These are phyloP conservation scores for Pheosia gnoma DNA, from an alignment of 2,888 invertebrate genomes.

Conservation along the genomic window DNA sequence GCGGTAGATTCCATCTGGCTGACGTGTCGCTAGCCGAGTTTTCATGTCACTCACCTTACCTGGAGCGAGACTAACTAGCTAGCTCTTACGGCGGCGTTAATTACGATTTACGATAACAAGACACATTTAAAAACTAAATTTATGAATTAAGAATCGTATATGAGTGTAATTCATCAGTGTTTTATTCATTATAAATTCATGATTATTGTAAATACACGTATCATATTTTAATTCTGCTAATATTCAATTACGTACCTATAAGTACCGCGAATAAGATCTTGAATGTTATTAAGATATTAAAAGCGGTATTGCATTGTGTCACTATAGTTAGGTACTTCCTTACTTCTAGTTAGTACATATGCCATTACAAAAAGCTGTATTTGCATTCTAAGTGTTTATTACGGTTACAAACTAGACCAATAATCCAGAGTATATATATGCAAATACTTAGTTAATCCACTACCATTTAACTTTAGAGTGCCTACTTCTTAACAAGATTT, in stretches of 20 bases:
- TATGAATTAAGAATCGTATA: background rate
- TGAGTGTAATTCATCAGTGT: no score
- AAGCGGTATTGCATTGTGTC: constrained; percentile 18
- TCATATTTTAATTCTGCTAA: no score
- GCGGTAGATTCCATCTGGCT: constrained; percentile 46
- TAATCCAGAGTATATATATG: constrained; percentile 68
- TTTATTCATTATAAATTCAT: no score
- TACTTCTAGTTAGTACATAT: constrained; percentile 42
- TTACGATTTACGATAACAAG: constrained; percentile 31
- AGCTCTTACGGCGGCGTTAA: constrained; percentile 28
- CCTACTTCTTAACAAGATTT: background rate
- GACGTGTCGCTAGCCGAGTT: constrained; percentile 44
- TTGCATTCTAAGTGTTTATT: constrained; percentile 66
- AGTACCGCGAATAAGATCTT: no score
- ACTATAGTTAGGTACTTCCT: constrained; percentile 15
- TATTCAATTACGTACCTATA: no score
- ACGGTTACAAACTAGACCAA: constrained; percentile 63
- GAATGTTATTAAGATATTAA: background rate
- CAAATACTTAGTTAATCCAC: constrained; percentile 40
- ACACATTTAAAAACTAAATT: constrained; percentile 11
- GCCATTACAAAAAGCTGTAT: constrained; percentile 55
- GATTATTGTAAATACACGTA: no score
- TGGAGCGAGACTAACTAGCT: constrained; percentile 19
- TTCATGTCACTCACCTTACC: constrained; percentile 40
- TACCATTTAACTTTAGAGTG: no score